Conservation (phyloP, 2,113 vertebrate species). For the Ptychochromis oligacanthus region DNA sequence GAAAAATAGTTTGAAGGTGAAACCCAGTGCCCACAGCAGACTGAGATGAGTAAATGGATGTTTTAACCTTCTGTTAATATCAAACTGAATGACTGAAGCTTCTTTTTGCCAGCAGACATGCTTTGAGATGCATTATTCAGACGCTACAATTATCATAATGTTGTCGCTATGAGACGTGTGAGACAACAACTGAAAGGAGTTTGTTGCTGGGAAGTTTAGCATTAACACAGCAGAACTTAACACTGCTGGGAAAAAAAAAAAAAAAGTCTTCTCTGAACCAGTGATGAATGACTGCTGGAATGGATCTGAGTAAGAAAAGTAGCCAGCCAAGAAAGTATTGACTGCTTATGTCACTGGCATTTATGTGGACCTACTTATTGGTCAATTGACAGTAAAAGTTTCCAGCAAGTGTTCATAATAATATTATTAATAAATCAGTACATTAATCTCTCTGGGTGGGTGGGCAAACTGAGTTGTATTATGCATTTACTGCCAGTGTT, state of each 20-base stretch:
- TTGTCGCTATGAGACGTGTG: neutral
- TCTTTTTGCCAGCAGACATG: slow-evolving; percentile 30
- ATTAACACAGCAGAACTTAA: slow-evolving; percentile 16
- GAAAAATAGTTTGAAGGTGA: slow-evolving; percentile 27
- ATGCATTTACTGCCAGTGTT: neutral
- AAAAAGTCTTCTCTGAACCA: neutral
- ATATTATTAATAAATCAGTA: neutral
- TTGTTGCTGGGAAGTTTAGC: neutral
- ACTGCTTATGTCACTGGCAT: neutral
- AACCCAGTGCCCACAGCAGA: slow-evolving; percentile 35
- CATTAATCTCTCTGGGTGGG: neutral
- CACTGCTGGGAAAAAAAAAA: slow-evolving; percentile 14
- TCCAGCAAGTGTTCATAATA: neutral
- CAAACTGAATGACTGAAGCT: slow-evolving; percentile 36
- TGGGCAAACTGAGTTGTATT: neutral
- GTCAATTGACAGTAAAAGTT: slow-evolving; percentile 11
- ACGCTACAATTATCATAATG: slow-evolving; percentile 39
- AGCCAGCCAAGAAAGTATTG: neutral
- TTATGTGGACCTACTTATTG: slow-evolving; percentile 3
- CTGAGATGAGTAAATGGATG: slow-evolving; percentile 30
- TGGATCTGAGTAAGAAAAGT: slow-evolving; percentile 7
- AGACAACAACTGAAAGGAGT: neutral
- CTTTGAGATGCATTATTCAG: slow-evolving; percentile 38
- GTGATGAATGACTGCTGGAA: slow-evolving; percentile 26
- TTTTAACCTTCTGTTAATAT: slow-evolving; percentile 57